These are phyloP conservation scores for Coremacera marginata DNA, from an alignment of 2,888 invertebrate species.

Conservation along the genomic window DNA sequence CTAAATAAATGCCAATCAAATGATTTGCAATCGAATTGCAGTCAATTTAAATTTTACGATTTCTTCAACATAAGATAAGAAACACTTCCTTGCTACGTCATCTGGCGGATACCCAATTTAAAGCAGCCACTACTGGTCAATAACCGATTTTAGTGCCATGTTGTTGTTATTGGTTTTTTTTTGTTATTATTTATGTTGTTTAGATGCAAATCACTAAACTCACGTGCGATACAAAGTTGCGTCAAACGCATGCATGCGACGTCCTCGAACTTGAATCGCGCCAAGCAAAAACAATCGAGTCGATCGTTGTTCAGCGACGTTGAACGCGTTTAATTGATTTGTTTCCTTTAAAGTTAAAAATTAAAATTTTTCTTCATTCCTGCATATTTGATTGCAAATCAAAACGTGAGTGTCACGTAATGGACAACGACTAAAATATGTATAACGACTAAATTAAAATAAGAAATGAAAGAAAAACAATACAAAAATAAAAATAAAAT, in stretches of 20 bases:
- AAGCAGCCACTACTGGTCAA: too few relatives aligned
- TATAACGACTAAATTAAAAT: background rate
- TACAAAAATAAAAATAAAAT: background rate
- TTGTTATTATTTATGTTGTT: too few relatives aligned
- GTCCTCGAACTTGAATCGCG: background rate
- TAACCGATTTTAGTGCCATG: too few relatives aligned
- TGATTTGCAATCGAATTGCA: conserved; percentile 17
- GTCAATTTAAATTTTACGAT: background rate
- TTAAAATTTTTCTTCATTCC: background rate
- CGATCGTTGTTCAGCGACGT: background rate
- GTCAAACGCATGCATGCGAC: background rate
- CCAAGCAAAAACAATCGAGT: background rate
- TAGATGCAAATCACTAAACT: too few relatives aligned
- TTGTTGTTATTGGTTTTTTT: too few relatives aligned
- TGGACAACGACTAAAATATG: background rate
- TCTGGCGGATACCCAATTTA: too few relatives aligned
- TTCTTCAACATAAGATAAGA: too few relatives aligned
- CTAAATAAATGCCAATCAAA: background rate
- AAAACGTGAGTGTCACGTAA: background rate
- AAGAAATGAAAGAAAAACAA: background rate
- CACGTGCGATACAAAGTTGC: too few relatives aligned
- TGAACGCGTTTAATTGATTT: too few relatives aligned
- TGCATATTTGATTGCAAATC: background rate
- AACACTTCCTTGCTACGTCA: too few relatives aligned
- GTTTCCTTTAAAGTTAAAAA: too few relatives aligned